A percentile compares a stretch with the other conserved stretches of the same genome.
Evolutionary conservation across 2,797 vertebrate genomes (phyloP).

Genomic region (Cyclura pinguis): DNA sequence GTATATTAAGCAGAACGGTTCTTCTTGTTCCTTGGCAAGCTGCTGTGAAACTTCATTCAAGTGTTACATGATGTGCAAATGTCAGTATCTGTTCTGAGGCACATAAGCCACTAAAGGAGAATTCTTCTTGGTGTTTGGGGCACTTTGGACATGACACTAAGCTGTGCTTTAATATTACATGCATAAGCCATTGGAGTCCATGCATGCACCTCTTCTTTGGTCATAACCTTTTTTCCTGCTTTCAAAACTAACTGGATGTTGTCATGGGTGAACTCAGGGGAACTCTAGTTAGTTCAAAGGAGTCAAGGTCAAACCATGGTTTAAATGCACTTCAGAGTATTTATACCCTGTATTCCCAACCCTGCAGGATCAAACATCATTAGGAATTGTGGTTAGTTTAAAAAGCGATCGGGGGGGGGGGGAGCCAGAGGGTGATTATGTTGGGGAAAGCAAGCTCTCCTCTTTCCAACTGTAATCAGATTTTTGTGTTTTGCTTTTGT

Average conservation of each 20-base stretch:
- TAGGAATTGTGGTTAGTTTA: neutral
- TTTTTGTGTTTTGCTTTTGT: neutral
- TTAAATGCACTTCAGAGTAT: neutral
- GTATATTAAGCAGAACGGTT: neutral
- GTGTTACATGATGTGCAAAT: neutral
- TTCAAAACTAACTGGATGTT: neutral
- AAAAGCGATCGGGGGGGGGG: neutral
- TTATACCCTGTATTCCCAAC: too few relatives aligned
- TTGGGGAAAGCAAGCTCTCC: neutral
- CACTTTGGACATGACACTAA: neutral
- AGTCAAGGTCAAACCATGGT: neutral
- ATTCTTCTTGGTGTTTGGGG: neutral
- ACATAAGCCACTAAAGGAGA: neutral
- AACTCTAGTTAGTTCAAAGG: neutral
- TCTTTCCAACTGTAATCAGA: neutral
- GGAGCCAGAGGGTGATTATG: neutral
- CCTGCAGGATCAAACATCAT: too few relatives aligned
- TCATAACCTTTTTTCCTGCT: neutral
- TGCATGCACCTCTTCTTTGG: too few relatives aligned
- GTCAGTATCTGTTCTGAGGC: neutral
- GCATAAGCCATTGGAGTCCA: neutral
- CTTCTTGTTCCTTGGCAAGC: neutral
- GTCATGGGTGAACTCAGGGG: neutral
- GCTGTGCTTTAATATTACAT: neutral
- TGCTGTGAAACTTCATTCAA: neutral